Conservation (phyloP, 2,113 vertebrate species). For the Scolopax mira region DNA sequence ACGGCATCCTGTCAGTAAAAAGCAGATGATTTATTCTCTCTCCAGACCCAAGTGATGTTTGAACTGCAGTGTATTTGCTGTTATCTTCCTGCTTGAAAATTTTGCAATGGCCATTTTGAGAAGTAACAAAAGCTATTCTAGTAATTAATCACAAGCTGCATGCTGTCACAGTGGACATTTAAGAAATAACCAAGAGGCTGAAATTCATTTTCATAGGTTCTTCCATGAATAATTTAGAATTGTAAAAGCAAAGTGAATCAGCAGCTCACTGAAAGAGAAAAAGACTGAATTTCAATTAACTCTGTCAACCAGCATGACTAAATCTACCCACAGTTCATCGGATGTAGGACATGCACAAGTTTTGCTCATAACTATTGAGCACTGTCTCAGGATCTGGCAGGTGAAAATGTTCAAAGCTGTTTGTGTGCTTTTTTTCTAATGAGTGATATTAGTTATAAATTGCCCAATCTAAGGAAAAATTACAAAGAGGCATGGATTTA, state of each 20-base stretch:
- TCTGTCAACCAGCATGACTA: background rate
- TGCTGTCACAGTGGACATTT: background rate
- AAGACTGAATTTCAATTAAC: conserved; percentile 8
- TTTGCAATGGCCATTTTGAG: background rate
- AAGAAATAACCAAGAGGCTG: background rate
- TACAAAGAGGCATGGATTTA: background rate
- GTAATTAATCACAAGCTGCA: background rate
- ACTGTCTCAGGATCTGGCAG: background rate
- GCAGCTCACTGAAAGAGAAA: background rate
- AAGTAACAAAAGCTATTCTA: background rate
- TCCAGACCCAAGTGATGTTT: background rate
- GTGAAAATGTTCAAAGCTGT: background rate
- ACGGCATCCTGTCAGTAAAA: background rate
- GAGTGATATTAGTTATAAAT: background rate
- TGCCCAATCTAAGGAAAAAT: background rate
- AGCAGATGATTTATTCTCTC: background rate
- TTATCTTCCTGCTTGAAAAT: background rate
- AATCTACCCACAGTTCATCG: background rate
- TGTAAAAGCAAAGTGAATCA: conserved; percentile 19
- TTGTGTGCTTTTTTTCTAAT: background rate
- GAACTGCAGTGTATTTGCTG: background rate
- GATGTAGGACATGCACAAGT: background rate
- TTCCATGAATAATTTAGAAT: conserved; percentile 35
- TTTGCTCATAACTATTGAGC: background rate
- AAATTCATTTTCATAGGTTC: background rate